Base-by-base conservation (phyloP, 2,888 invertebrate genomes). In the Adelognathus sp. region DNA sequence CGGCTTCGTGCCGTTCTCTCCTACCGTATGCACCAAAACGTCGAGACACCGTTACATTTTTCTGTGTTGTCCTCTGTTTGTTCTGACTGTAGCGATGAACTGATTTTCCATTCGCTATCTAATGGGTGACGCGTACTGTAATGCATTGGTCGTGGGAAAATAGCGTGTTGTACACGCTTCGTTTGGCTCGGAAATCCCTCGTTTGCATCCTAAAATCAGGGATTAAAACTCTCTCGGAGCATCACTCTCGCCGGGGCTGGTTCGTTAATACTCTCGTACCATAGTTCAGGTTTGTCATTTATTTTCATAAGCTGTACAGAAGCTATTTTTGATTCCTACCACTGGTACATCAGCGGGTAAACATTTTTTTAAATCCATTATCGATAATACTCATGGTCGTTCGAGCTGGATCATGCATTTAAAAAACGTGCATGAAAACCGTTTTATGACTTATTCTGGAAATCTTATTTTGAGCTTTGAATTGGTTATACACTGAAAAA, bases 41-140 rank as follows among this genome's bases (percentile, higher is more conserved):
- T 54, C 18, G 21, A 54, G 39, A 31, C 21, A 33, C 11, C 27
- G 7, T n/a, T 29, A n/a, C 21, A 31, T 56, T 69, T 46, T 56
- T 21, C 44, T 31, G 39, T 31, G 9, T 14, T n/a, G 3, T 27
- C 44, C 29, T 6, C 11, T 9, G 50, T 50, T 60, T 36, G 9
- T 0, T 14, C 9, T 46, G 1, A 16, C 39, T 5, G 11, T 52
- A 36, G 7, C 14, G 7, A 27, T 54, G 39, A 24, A 16, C 54
- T 60, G 52, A 78, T 74, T 66, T 74, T 46, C 70, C 29, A 66
- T 79, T 79, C 73, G 58, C 41, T 14, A 21, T n/a, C 44, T 74
- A 74, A 79, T 74, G 74, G 70, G 36, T 64, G 50, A 50, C 63
- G 39, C 14, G 56, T 56, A 69, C 7, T 39, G 21, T 50, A 67